Evolutionary conservation across 2,888 invertebrate species (phyloP).

Genomic region (Phaedon cochleariae): DNA sequence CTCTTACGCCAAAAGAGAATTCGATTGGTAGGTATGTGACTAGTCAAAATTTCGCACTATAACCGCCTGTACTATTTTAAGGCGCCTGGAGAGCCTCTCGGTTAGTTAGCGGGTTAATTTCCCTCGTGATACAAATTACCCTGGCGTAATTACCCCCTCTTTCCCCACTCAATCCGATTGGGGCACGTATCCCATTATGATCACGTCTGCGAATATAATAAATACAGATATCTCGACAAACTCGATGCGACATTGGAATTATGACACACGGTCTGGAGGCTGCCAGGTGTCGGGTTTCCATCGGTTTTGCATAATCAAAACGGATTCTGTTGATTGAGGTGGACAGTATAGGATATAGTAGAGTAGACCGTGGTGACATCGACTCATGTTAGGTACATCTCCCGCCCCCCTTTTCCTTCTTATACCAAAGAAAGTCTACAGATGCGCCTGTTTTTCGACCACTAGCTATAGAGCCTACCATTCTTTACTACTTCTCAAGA

Average conservation of each 20-base stretch:
- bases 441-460: no score
- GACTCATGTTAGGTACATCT: no score
- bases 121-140: constrained; percentile 62
- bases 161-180: constrained; percentile 41
- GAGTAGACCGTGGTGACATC: neutral
- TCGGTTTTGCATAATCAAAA: constrained; percentile 35
- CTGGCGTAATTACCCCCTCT: constrained; percentile 48
- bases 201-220: constrained; percentile 43
- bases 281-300: constrained; percentile 43
- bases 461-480: no score
- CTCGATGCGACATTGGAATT: constrained; percentile 22
- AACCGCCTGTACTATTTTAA: constrained; percentile 27
- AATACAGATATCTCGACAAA: constrained; percentile 36
- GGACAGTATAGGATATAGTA: neutral
- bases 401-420: no score
- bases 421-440: no score
- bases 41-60: no score
- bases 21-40: no score
- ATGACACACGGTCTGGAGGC: neutral
- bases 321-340: constrained; percentile 5
- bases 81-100: constrained; percentile 44
- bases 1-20: no score
- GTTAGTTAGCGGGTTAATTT: constrained; percentile 63
- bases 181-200: constrained; percentile 53
- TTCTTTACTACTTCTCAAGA: no score